A percentile compares a stretch with the other conserved stretches of the same genome.
phyloP scores from a whole-genome alignment of 2,888 invertebrate species.

The Euplexia lucipara region DNA sequence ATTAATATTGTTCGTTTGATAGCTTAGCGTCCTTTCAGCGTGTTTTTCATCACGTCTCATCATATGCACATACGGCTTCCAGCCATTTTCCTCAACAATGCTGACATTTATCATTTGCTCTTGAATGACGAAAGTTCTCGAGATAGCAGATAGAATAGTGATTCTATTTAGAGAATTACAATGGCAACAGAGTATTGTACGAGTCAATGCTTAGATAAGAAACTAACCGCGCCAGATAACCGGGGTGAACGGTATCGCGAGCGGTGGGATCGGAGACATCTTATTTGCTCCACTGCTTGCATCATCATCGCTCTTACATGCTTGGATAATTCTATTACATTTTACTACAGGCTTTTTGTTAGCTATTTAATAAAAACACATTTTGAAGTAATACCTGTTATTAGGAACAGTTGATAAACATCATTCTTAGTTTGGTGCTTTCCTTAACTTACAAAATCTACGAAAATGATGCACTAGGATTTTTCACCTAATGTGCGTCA shows the following conservation, averaged over 20 bases:
- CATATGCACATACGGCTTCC: too few species aligned
- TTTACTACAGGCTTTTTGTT: background rate
- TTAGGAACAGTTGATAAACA: too few species aligned
- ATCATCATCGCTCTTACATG: slow-evolving; percentile 31
- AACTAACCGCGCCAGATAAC: slow-evolving; percentile 44
- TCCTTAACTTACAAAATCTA: too few species aligned
- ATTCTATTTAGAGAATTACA: slow-evolving; percentile 25
- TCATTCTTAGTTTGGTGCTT: too few species aligned
- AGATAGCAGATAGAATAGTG: slow-evolving; percentile 6
- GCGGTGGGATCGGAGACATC: slow-evolving; percentile 30
- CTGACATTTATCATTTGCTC: background rate
- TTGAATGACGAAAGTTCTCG: background rate
- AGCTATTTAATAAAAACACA: too few species aligned
- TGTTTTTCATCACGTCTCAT: too few species aligned
- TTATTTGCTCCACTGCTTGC: slow-evolving; percentile 32
- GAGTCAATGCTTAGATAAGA: slow-evolving; percentile 31
- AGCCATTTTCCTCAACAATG: background rate
- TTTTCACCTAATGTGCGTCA: too few species aligned
- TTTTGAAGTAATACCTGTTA: too few species aligned
- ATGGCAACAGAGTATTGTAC: slow-evolving; percentile 30
- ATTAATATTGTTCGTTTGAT: too few species aligned
- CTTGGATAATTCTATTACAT: background rate
- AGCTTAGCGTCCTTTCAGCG: too few species aligned
- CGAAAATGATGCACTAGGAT: too few species aligned
- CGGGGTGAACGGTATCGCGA: slow-evolving; percentile 43